phyloP scores from a whole-genome alignment of 35 echinoderm and acorn worm species.

The Antedon bifida region DNA sequence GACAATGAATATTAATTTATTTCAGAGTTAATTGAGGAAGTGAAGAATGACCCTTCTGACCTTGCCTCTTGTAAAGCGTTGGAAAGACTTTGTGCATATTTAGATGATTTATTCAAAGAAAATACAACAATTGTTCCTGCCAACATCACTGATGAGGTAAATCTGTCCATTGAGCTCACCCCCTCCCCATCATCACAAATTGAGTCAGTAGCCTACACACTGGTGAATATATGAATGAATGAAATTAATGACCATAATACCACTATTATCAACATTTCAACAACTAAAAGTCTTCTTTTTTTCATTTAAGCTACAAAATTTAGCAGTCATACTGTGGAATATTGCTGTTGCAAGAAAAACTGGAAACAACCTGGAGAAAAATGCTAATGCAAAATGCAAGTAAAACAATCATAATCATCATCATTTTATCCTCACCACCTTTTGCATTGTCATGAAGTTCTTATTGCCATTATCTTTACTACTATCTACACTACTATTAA shows the following conservation, averaged over 20 bases:
- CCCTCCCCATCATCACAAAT: too few species aligned
- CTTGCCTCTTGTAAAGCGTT: not conserved
- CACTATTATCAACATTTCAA: too few species aligned
- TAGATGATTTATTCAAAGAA: not conserved
- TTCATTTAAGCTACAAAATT: not conserved
- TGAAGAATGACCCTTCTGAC: not conserved
- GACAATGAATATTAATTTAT: too few species aligned
- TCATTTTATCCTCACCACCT: too few species aligned
- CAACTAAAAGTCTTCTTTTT: not conserved
- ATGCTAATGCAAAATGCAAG: not conserved
- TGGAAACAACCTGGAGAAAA: not conserved
- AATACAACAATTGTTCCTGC: not conserved
- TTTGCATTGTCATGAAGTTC: too few species aligned
- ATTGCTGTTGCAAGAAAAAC: not conserved
- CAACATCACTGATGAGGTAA: not conserved
- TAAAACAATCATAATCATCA: not conserved
- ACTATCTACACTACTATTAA: too few species aligned
- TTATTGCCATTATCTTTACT: too few species aligned
- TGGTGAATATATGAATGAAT: too few species aligned
- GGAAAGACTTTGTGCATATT: not conserved
- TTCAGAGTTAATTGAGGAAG: not conserved
- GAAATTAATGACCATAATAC: too few species aligned
- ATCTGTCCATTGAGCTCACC: not conserved
- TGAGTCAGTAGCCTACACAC: too few species aligned
- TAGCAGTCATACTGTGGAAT: not conserved